Conservation (phyloP, 2,888 invertebrate species). For the Erebia ligea region DNA sequence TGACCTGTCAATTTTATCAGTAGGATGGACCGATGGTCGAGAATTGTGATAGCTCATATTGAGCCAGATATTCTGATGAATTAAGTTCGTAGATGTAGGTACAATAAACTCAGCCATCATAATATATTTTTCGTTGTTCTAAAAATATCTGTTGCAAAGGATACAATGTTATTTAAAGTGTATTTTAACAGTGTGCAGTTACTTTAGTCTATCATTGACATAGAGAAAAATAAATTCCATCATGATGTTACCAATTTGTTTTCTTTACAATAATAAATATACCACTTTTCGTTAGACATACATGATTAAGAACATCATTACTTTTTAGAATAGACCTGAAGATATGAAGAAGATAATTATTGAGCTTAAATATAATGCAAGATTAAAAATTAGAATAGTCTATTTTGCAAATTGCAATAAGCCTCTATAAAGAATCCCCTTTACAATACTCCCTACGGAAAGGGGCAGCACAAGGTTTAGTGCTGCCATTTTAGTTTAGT, state of each 20-base stretch:
- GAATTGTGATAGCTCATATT: slow-evolving; percentile 80
- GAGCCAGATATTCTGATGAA: slow-evolving; percentile 76
- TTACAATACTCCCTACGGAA: no score
- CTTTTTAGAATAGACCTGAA: no score
- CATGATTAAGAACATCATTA: no score
- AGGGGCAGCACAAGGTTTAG: no score
- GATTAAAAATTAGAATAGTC: no score
- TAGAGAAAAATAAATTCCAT: slow-evolving; percentile 78
- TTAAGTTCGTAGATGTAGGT: slow-evolving; percentile 71
- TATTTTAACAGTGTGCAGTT: slow-evolving; percentile 63
- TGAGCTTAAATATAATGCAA: no score
- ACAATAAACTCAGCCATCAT: slow-evolving; percentile 71
- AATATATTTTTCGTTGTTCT: slow-evolving; percentile 58
- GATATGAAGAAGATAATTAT: no score
- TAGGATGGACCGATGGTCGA: slow-evolving; percentile 69
- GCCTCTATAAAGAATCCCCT: no score
- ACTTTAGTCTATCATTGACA: slow-evolving; percentile 71
- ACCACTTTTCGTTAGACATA: no score
- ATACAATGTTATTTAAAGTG: slow-evolving; percentile 64
- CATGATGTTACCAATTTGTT: slow-evolving; percentile 59
- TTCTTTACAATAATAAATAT: slow-evolving; percentile 37
- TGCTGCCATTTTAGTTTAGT: no score
- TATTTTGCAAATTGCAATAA: no score
- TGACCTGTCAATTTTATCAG: slow-evolving; percentile 66
- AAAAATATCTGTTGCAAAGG: slow-evolving; percentile 63